These are phyloP conservation scores for Sinelater perroti DNA, from an alignment of 2,888 invertebrate species.

Conservation along the genomic window DNA sequence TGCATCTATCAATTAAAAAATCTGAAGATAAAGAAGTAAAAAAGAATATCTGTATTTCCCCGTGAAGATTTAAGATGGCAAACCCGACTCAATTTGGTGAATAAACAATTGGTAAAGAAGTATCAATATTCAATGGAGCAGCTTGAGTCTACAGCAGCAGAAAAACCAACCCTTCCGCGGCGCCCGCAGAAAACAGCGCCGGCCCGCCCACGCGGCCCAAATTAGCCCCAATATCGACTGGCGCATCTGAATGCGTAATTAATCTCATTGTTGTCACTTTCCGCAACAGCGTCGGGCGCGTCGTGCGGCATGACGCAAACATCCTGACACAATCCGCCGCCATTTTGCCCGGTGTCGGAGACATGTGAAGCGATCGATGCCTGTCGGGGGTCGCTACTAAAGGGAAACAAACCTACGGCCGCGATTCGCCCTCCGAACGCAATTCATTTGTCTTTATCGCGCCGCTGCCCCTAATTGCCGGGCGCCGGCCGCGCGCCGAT, in stretches of 20 bases:
- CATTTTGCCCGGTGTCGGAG: constrained; percentile 60
- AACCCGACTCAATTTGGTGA: too few relatives aligned
- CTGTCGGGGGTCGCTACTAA: constrained; percentile 44
- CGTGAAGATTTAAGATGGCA: too few relatives aligned
- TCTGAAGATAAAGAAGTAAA: too few relatives aligned
- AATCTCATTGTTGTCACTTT: constrained; percentile 35
- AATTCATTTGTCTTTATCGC: constrained; percentile 53
- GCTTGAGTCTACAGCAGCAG: too few relatives aligned
- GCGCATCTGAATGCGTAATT: constrained; percentile 31
- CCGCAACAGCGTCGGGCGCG: constrained; percentile 30
- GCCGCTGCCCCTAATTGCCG: constrained; percentile 44
- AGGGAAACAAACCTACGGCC: constrained; percentile 51
- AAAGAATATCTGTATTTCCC: too few relatives aligned
- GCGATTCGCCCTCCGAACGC: constrained; percentile 45
- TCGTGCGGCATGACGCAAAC: constrained; percentile 43
- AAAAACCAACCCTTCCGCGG: too few relatives aligned
- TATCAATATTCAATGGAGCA: too few relatives aligned
- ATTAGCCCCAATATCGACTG: constrained; percentile 14
- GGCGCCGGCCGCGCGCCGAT: constrained; percentile 34
- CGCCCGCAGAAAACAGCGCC: too few relatives aligned
- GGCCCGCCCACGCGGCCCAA: too few relatives aligned
- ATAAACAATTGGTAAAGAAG: too few relatives aligned
- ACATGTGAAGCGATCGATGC: constrained; percentile 59
- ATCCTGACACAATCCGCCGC: constrained; percentile 47
- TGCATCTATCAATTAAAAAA: too few relatives aligned